Conservation (phyloP, 2,797 vertebrate genomes). For the Bryconaethiops microstoma region DNA sequence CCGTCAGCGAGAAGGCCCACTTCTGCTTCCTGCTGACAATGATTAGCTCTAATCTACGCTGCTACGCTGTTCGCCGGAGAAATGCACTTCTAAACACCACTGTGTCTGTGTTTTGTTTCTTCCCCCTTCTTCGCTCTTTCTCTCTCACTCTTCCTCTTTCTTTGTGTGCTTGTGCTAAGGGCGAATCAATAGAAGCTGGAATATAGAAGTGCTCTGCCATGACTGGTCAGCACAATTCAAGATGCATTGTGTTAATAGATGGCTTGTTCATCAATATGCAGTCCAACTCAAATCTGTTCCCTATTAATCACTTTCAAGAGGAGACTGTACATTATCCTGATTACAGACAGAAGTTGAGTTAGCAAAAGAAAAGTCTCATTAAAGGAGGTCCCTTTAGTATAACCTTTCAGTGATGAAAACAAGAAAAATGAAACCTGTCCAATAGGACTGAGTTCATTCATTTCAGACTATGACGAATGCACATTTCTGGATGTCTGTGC, state of each 20-base stretch:
- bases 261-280: constrained; percentile 31
- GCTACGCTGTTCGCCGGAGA: constrained; percentile 78
- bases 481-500: constrained; percentile 6
- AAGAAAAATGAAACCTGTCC: constrained; percentile 1
- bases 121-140: constrained; percentile 21
- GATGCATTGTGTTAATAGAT: constrained; percentile 26
- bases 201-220: constrained; percentile 4
- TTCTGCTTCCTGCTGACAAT: constrained; percentile 81
- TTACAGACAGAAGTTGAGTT: constrained; percentile 10
- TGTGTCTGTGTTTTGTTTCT: constrained; percentile 66
- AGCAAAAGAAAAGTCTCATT: constrained; percentile 31
- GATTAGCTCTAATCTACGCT: constrained; percentile 82
- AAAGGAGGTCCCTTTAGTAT: constrained; percentile 20
- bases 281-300: constrained; percentile 11
- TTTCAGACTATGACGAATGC: not conserved
- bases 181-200: constrained; percentile 31
- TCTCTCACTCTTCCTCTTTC: constrained; percentile 32
- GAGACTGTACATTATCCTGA: constrained; percentile 22
- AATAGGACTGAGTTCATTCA: not conserved
- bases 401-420: constrained; percentile 3
- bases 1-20: constrained; percentile 80
- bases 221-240: constrained; percentile 29
- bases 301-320: constrained; percentile 36
- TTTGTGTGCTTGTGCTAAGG: constrained; percentile 25
- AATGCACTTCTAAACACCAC: constrained; percentile 74